These are phyloP conservation scores for Leptopilina syphax DNA, from an alignment of 2,888 invertebrate species.

Conservation along the genomic window DNA sequence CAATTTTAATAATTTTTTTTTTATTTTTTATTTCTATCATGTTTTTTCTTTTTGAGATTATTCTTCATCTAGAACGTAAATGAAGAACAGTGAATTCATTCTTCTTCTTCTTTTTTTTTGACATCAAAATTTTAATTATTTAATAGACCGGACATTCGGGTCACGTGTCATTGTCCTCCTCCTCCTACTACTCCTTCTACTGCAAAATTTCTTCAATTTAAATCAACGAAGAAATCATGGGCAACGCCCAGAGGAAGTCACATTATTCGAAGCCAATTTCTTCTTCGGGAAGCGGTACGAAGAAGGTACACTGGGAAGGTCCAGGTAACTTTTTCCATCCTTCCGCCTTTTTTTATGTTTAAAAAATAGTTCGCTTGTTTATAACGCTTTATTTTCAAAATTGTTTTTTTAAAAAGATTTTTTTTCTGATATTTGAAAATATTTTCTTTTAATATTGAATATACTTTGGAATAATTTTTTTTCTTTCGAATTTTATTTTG, in stretches of 20 bases:
- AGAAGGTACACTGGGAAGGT: conserved; percentile 91
- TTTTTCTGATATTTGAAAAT: too few species aligned
- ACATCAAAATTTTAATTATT: conserved; percentile 19
- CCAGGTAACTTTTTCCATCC: conserved; percentile 82
- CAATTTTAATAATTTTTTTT: background rate
- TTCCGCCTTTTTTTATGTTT: background rate
- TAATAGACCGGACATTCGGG: conserved; percentile 16
- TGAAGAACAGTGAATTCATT: conserved; percentile 10
- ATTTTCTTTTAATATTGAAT: too few species aligned
- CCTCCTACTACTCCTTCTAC: background rate
- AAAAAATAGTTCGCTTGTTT: too few species aligned
- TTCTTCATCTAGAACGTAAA: background rate
- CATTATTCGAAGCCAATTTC: conserved; percentile 79
- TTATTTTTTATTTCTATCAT: background rate
- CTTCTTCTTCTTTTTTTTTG: too few species aligned
- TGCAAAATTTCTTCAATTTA: too few species aligned
- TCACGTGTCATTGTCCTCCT: conserved; percentile 4
- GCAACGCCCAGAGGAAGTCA: conserved; percentile 82
- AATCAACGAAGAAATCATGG: conserved; percentile 76
- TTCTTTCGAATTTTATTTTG: too few species aligned
- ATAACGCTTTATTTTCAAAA: too few species aligned
- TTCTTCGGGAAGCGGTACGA: conserved; percentile 77
- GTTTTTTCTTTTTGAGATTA: too few species aligned
- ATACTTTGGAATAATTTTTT: too few species aligned
- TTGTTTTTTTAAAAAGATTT: too few species aligned